Evolutionary conservation across 2,888 invertebrate genomes (phyloP), one percentile per base, ranked within the genome.

Genomic region (Temnothorax rugatulus): DNA sequence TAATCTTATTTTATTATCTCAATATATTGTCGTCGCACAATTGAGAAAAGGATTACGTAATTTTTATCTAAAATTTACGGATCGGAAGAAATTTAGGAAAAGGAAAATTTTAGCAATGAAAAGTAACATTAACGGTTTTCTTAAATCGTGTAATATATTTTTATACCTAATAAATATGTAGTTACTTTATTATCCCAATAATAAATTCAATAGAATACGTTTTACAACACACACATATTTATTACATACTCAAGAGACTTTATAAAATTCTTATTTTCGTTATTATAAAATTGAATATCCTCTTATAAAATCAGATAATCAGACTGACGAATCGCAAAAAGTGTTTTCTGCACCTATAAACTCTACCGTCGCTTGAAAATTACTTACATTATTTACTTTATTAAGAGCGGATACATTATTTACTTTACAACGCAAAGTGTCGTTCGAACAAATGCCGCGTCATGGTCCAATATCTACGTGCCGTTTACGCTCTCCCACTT

Each of bases 1-100:
- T 66, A 21, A 83, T 81, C 59, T 44, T 38, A 52, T 73, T 68
- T 59, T 52, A 81, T 87, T 75, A 79, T 85, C 18, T 73, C 29
- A 21, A 61, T 29, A 34, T 3, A 29, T 34, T 13, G 50, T 57
- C 68, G 75, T 83, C 76, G 25, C 44, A 5, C n/a, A 21, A n/a
- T n/a, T 47, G 15, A 38, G 11, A 9, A 64, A 21, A 71, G 0
- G 4, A 71, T 52, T 21, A 13, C 21, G n/a, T 34, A 41, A 71
- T 21, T 25, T 71, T 73, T 4, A 25, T 54, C 4, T 57, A 41
- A 57, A 54, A 21, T 2, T 21, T 54, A n/a, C 2, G 11, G 13
- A 52, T 7, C 5, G 21, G 8, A n/a, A 50, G 9, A n/a, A 54
- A 71, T 68, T 68, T 8, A 57, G 1, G 21, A 25, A 57, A 57